phyloP scores from a whole-genome alignment of 1,140 invertebrate species.

The Caenorhabditis elegans region DNA sequence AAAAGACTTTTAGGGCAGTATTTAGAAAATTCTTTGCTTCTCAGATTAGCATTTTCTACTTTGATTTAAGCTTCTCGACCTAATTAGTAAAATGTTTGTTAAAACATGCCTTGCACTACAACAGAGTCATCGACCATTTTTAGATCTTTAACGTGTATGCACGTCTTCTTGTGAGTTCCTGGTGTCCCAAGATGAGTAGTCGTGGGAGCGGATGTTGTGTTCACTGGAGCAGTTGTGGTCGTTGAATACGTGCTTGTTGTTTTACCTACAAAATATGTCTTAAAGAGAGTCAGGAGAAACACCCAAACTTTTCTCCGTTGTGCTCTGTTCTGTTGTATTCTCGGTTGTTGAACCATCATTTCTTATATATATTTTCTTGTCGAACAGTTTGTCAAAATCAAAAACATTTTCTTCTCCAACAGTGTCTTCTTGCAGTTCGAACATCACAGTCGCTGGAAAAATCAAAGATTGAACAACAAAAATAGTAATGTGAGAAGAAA shows the following conservation, averaged over 20 bases:
- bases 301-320: background rate
- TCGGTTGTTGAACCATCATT: background rate
- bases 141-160: background rate
- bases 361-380: background rate
- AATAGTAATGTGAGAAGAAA: background rate
- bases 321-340: background rate
- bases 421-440: background rate
- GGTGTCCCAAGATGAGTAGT: background rate
- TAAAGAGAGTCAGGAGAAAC: background rate
- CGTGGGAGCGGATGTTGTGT: background rate
- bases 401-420: background rate
- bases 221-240: background rate
- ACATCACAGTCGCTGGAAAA: slow-evolving; percentile 17
- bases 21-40: no score
- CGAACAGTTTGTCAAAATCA: background rate
- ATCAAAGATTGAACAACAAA: background rate
- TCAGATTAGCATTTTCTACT: no score
- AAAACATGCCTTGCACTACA: background rate
- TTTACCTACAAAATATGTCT: background rate
- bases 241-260: background rate
- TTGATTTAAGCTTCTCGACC: no score
- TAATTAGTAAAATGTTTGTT: no score
- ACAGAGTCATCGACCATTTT: background rate
- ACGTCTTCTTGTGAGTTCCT: background rate
- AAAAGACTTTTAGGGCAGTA: no score